Evolutionary conservation across 2,113 vertebrate genomes (phyloP).

Genomic region (Rhynchomys soricoides): DNA sequence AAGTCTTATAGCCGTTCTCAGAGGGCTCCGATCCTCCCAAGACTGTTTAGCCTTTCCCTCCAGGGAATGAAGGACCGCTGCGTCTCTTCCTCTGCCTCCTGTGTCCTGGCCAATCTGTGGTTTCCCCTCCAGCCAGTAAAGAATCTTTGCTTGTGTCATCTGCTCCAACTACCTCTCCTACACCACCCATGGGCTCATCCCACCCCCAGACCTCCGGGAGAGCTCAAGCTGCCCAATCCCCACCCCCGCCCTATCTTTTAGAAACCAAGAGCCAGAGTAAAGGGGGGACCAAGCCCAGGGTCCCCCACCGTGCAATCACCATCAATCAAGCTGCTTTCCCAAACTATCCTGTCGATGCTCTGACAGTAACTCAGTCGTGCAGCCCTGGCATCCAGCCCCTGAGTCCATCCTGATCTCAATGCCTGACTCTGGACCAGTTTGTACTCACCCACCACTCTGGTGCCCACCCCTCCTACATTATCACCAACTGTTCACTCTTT

Average conservation of each 20-base stretch:
- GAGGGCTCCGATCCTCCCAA: constrained; percentile 43
- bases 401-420: not conserved
- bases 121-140: constrained; percentile 71
- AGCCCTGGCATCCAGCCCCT: not conserved
- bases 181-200: constrained; percentile 58
- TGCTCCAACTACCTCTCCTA: constrained; percentile 73
- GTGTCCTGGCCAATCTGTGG: constrained; percentile 78
- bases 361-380: not conserved
- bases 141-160: constrained; percentile 80
- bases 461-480: not conserved
- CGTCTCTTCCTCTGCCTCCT: constrained; percentile 58
- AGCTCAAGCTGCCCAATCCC: constrained; percentile 31
- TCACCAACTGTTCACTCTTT: not conserved
- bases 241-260: not conserved
- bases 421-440: constrained; percentile 21
- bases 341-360: not conserved
- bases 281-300: not conserved
- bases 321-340: not conserved
- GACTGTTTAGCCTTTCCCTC: not conserved
- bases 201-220: constrained; percentile 66
- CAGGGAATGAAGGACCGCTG: constrained; percentile 59
- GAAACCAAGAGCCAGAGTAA: not conserved
- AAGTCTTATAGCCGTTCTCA: constrained; percentile 19
- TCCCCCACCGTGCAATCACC: not conserved
- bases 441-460: not conserved